These are phyloP conservation scores for Diploscapter pachys DNA, from an alignment of 1,140 invertebrate genomes.

Conservation along the genomic window DNA sequence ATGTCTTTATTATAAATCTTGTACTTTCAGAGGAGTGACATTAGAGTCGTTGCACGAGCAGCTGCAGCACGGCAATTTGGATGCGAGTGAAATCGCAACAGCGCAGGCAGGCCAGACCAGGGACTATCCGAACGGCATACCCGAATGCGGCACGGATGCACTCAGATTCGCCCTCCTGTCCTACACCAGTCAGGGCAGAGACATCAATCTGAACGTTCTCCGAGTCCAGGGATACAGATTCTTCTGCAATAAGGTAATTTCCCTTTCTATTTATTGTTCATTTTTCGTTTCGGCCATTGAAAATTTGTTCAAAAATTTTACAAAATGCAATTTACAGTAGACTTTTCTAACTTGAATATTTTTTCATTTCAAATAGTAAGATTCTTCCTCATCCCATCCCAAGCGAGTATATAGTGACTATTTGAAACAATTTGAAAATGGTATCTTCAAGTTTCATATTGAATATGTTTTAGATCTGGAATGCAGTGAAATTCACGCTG, in stretches of 20 bases:
- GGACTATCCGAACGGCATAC: conserved; percentile 95
- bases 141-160: conserved; percentile 97
- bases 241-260: conserved; percentile 85
- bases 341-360: too few relatives aligned
- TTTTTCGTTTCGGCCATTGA: not conserved
- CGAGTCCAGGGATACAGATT: conserved; percentile 93
- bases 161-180: conserved; percentile 90
- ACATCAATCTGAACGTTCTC: conserved; percentile 93
- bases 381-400: too few relatives aligned
- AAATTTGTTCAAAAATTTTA: too few relatives aligned
- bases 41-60: conserved; percentile 74
- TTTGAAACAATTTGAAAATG: too few relatives aligned
- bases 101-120: conserved; percentile 74
- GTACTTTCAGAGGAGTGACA: conserved; percentile 69
- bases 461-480: conserved; percentile 72
- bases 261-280: not conserved
- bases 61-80: conserved; percentile 76
- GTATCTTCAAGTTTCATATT: too few relatives aligned
- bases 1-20: too few relatives aligned
- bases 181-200: conserved; percentile 83
- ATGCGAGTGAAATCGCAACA: conserved; percentile 67
- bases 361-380: too few relatives aligned
- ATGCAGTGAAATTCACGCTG: conserved; percentile 89
- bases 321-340: too few relatives aligned
- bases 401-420: too few relatives aligned